A percentile compares a stretch with the other conserved stretches of the same genome.
These are phyloP conservation scores for Ailurus styani DNA, from an alignment of 2,113 vertebrate species.

Conservation along the genomic window DNA sequence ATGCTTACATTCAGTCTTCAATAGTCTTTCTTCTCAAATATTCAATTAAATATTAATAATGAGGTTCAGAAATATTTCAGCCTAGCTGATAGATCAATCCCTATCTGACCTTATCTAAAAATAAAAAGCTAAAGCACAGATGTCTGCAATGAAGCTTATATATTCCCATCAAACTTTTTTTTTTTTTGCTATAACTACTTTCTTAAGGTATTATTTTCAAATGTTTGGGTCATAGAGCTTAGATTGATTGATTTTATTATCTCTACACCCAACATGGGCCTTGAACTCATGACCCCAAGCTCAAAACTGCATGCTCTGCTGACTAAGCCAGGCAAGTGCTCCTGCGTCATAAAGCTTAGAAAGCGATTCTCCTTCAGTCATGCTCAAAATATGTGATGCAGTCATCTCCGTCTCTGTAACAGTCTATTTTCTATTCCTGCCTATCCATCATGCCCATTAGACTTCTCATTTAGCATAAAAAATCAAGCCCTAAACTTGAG, in stretches of 20 bases:
- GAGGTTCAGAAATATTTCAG: background rate
- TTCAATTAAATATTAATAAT: background rate
- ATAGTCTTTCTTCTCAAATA: background rate
- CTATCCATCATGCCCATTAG: background rate
- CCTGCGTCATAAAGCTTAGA: slow-evolving; percentile 17
- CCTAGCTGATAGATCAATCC: background rate
- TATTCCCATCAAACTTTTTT: background rate
- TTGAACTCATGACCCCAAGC: background rate
- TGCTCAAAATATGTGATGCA: background rate
- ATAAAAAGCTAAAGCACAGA: background rate
- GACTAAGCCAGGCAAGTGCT: background rate
- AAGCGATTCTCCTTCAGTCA: background rate
- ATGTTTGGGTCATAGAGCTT: slow-evolving; percentile 17
- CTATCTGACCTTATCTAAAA: background rate
- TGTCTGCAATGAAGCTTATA: background rate
- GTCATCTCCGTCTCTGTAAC: background rate
- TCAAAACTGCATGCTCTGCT: background rate
- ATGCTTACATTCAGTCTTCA: background rate
- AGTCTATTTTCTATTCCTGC: background rate
- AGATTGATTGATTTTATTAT: background rate
- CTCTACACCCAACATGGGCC: background rate
- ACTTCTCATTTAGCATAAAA: slow-evolving; percentile 5
- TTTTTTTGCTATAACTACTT: background rate
- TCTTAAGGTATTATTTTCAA: slow-evolving; percentile 18
- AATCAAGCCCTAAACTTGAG: background rate